Conservation (phyloP, 2,888 invertebrate genomes). For the Alentia gelatinosa region DNA sequence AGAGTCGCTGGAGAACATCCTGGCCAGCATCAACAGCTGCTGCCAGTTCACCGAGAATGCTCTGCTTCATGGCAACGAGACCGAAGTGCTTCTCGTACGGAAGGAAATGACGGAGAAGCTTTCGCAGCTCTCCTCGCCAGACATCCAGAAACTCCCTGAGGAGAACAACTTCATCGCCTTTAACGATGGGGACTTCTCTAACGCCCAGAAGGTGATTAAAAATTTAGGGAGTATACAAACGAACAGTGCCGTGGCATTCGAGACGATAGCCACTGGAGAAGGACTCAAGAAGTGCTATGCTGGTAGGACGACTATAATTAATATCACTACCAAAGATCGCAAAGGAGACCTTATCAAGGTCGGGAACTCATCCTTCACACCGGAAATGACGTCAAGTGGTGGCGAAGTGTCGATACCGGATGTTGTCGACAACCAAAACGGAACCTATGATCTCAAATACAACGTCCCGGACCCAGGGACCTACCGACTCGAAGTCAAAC, state of each 20-base stretch:
- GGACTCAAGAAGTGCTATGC: constrained; percentile 78
- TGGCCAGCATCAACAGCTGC: constrained; percentile 80
- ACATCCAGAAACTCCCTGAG: constrained; percentile 75
- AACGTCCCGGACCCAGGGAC: constrained; percentile 79
- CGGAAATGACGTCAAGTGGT: constrained; percentile 65
- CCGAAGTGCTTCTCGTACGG: constrained; percentile 81
- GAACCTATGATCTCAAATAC: constrained; percentile 79
- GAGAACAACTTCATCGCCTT: constrained; percentile 79
- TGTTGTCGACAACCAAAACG: constrained; percentile 63
- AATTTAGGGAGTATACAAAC: constrained; percentile 78
- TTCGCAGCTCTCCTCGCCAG: constrained; percentile 75
- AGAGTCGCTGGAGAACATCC: constrained; percentile 78
- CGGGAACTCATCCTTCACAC: constrained; percentile 75
- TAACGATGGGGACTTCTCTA: constrained; percentile 75
- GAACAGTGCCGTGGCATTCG: constrained; percentile 80
- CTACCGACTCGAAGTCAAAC: constrained; percentile 78
- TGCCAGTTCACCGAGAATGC: constrained; percentile 82
- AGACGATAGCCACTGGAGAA: constrained; percentile 80
- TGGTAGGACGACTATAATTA: constrained; percentile 77
- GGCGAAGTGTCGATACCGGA: constrained; percentile 57
- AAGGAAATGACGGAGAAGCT: constrained; percentile 82
- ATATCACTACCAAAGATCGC: constrained; percentile 79
- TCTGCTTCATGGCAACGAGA: constrained; percentile 81
- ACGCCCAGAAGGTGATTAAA: constrained; percentile 72
- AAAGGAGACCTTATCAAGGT: constrained; percentile 78